Conservation (phyloP, 2,888 invertebrate genomes). For the Exephanes ischioxanthus region DNA sequence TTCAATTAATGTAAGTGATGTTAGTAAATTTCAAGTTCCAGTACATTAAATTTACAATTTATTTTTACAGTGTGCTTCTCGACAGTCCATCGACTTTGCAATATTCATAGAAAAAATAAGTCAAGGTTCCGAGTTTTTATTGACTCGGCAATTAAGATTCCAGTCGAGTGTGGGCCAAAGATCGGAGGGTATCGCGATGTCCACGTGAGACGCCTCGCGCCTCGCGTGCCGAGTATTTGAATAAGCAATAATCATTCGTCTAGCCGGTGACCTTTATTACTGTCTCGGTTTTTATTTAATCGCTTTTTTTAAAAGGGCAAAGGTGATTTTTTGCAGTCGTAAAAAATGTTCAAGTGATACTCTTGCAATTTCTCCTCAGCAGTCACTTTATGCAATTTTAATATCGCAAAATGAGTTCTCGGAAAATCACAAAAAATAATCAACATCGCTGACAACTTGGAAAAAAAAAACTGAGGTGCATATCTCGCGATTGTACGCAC, state of each 20-base stretch:
- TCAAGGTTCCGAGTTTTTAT: neutral
- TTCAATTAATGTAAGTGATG: too few relatives aligned
- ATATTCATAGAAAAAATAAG: neutral
- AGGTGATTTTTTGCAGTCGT: neutral
- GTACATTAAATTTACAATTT: too few relatives aligned
- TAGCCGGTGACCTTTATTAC: neutral
- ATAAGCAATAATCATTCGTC: slow-evolving; percentile 9
- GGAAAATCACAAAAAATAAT: neutral
- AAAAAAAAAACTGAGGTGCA: neutral
- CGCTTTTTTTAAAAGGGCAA: neutral
- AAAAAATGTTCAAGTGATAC: neutral
- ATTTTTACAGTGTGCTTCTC: neutral
- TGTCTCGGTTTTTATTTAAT: neutral
- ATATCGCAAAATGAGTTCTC: neutral
- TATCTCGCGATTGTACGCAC: neutral
- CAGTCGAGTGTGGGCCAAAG: neutral
- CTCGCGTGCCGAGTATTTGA: neutral
- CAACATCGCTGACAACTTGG: neutral
- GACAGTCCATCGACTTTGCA: neutral
- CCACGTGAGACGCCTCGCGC: neutral
- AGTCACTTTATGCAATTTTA: neutral
- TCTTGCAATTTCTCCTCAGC: neutral
- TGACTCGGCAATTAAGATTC: neutral
- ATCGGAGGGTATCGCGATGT: neutral
- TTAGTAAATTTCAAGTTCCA: too few relatives aligned